These are phyloP conservation scores for Drosophila parthenogenetica DNA, from an alignment of 2,888 invertebrate species.

Conservation along the genomic window DNA sequence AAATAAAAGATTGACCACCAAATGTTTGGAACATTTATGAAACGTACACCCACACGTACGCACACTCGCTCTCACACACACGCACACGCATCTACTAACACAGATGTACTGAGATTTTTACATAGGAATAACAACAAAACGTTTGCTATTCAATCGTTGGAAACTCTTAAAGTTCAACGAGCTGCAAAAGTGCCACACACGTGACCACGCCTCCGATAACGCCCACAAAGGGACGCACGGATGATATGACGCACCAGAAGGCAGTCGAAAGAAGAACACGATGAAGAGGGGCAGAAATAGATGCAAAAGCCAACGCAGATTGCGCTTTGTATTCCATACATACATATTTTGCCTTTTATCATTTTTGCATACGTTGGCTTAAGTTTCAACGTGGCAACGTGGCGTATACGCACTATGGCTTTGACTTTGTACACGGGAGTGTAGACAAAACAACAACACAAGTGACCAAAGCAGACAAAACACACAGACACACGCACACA, in stretches of 20 bases:
- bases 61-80: conserved; percentile 20
- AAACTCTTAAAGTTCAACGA: conserved; percentile 41
- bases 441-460: conserved; percentile 13
- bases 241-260: conserved; percentile 21
- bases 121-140: conserved; percentile 11
- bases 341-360: conserved; percentile 30
- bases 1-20: conserved; percentile 51
- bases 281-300: background rate
- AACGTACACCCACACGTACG: conserved; percentile 9
- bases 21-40: conserved; percentile 53
- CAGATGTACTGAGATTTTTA: background rate
- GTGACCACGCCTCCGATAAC: conserved; percentile 36
- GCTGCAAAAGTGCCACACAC: conserved; percentile 37
- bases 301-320: conserved; percentile 28
- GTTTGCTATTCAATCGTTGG: conserved; percentile 34
- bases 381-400: conserved; percentile 38
- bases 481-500: conserved; percentile 1
- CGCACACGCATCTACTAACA: background rate
- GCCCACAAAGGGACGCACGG: conserved; percentile 3
- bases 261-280: background rate
- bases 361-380: conserved; percentile 53
- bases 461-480: conserved; percentile 30
- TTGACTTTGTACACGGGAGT: conserved; percentile 11
- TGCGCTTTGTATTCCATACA: conserved; percentile 22
- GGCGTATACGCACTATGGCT: conserved; percentile 47